phyloP scores from a whole-genome alignment of 2,113 vertebrate species.

The Urocitellus parryii region DNA sequence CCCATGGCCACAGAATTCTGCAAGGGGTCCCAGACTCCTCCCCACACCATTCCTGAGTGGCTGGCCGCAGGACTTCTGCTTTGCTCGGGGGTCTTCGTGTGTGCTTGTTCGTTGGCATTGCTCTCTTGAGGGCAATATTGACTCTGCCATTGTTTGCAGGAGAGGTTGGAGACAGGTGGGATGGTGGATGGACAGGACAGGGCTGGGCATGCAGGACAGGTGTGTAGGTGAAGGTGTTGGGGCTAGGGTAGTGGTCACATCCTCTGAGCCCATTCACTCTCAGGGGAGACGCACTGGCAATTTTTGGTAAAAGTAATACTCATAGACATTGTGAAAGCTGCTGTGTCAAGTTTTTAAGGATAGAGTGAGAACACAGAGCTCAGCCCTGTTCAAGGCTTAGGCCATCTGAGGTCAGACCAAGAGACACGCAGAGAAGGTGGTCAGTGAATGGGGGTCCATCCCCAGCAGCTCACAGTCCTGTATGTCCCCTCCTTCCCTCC shows the following conservation, averaged over 20 bases:
- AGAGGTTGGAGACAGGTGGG: not conserved
- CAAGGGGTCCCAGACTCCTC: not conserved
- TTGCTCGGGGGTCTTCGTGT: not conserved
- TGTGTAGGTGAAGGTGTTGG: not conserved
- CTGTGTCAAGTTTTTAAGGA: not conserved
- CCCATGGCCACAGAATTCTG: not conserved
- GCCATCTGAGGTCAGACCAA: not conserved
- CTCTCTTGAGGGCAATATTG: not conserved
- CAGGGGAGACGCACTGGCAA: fast-evolving
- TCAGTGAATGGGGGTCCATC: not conserved
- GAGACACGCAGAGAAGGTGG: not conserved
- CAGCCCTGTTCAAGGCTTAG: not conserved
- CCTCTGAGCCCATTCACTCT: not conserved
- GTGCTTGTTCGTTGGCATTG: not conserved
- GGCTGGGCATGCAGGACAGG: not conserved
- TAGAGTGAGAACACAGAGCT: not conserved
- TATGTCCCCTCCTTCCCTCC: not conserved
- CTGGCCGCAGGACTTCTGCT: not conserved
- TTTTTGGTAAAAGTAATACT: not conserved
- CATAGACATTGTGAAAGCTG: not conserved
- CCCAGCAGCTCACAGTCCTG: not conserved
- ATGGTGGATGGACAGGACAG: not conserved
- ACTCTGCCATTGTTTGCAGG: not conserved
- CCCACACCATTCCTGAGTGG: not conserved
- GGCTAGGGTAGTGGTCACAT: not conserved